phyloP scores from a whole-genome alignment of 2,888 invertebrate species.

The Andrena bucephala region DNA sequence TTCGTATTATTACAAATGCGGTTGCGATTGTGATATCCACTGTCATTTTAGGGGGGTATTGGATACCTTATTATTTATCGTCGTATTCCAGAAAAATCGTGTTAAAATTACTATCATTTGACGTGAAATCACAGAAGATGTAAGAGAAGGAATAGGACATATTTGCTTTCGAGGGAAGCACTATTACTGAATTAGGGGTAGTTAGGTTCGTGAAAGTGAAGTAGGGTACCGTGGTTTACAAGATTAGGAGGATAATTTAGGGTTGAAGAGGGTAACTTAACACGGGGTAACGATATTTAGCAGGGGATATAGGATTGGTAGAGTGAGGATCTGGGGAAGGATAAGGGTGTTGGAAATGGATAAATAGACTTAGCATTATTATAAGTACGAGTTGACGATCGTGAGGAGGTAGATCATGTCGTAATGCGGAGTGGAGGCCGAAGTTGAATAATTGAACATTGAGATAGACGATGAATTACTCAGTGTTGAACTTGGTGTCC shows the following conservation, averaged over 20 bases:
- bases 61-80: too few species aligned
- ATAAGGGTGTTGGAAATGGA: conserved; percentile 4
- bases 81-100: too few species aligned
- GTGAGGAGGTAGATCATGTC: conserved; percentile 10
- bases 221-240: conserved; percentile 6
- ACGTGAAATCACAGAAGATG: too few species aligned
- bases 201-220: neutral
- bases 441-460: conserved; percentile 5
- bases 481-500: conserved; percentile 1
- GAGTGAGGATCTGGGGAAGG: neutral
- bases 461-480: conserved; percentile 19
- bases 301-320: too few species aligned
- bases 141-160: too few species aligned
- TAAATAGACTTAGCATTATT: neutral
- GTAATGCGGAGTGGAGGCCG: conserved; percentile 7
- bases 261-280: neutral
- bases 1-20: too few species aligned
- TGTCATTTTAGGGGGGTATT: too few species aligned
- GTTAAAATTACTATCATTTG: too few species aligned
- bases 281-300: neutral
- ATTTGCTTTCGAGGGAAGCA: too few species aligned
- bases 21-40: too few species aligned
- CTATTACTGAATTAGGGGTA: neutral
- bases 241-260: neutral
- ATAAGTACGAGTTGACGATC: neutral